Evolutionary conservation across 2,888 invertebrate species (phyloP).

Genomic region (Acrocera orbiculus): DNA sequence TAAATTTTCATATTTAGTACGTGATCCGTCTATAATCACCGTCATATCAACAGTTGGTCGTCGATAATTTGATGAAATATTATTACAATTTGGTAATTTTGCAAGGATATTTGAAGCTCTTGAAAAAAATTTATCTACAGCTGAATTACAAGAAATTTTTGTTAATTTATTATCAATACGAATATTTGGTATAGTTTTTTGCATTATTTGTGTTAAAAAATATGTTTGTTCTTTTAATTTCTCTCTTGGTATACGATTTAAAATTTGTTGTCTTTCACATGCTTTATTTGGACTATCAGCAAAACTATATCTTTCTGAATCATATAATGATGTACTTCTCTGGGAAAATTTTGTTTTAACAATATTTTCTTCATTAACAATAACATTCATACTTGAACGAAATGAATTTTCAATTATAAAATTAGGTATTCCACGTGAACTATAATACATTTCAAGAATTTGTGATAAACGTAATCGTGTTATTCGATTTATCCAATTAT

Average conservation of each 20-base stretch:
- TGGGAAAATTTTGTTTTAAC: neutral
- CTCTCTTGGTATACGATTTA: constrained; percentile 11
- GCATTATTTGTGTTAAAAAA: constrained; percentile 21
- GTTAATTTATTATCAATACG: constrained; percentile 27
- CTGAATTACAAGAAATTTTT: constrained; percentile 32
- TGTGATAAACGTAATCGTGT: constrained; percentile 40
- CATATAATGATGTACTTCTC: neutral
- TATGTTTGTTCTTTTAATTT: constrained; percentile 22
- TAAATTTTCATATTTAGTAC: constrained; percentile 37
- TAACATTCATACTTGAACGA: constrained; percentile 28
- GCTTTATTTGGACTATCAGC: constrained; percentile 10
- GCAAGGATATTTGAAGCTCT: constrained; percentile 34
- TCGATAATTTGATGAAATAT: constrained; percentile 7
- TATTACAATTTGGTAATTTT: constrained; percentile 8
- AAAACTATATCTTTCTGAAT: constrained; percentile 3
- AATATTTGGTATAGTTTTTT: constrained; percentile 16
- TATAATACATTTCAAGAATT: constrained; percentile 50
- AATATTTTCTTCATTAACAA: neutral
- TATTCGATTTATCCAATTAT: constrained; percentile 35
- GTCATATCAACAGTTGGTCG: constrained; percentile 37
- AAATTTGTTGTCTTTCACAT: constrained; percentile 12
- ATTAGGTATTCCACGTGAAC: constrained; percentile 40
- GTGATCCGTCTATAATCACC: constrained; percentile 40
- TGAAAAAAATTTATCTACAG: constrained; percentile 34
- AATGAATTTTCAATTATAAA: constrained; percentile 36